A percentile compares a stretch with the other conserved stretches of the same genome.
These are phyloP conservation scores for Rugalucina vietnamica DNA, from an alignment of 2,888 invertebrate genomes.

Conservation along the genomic window DNA sequence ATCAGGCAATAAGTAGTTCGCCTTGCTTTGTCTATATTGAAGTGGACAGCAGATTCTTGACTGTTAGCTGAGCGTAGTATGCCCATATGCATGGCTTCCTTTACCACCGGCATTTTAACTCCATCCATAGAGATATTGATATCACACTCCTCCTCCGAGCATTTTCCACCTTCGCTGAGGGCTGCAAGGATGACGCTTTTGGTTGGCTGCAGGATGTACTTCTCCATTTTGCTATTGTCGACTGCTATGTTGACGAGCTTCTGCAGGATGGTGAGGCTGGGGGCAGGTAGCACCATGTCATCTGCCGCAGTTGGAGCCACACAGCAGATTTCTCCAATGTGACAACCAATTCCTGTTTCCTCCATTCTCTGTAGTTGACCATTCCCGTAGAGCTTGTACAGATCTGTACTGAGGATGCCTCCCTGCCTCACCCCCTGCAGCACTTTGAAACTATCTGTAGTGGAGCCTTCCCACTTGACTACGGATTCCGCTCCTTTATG, in stretches of 20 bases:
- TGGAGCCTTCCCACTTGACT: background rate
- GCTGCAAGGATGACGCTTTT: background rate
- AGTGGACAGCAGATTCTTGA: background rate
- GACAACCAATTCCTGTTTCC: background rate
- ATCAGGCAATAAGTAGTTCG: background rate
- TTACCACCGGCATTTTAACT: background rate
- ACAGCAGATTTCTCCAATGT: background rate
- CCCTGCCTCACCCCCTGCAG: background rate
- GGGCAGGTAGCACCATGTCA: background rate
- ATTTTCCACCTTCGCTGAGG: background rate
- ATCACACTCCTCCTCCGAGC: background rate
- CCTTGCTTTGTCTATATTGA: background rate
- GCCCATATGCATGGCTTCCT: background rate
- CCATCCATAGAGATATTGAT: constrained; percentile 6
- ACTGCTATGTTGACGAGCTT: background rate
- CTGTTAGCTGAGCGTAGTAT: no score
- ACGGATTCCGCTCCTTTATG: background rate
- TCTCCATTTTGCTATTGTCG: background rate
- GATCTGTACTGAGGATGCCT: background rate
- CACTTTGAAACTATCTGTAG: background rate
- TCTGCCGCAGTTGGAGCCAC: background rate
- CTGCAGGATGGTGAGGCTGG: background rate
- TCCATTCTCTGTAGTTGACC: constrained; percentile 4
- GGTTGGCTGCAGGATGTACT: background rate
- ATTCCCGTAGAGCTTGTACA: constrained; percentile 12